Evolutionary conservation across 2,888 invertebrate genomes (phyloP).

Genomic region (Agelastica alni): DNA sequence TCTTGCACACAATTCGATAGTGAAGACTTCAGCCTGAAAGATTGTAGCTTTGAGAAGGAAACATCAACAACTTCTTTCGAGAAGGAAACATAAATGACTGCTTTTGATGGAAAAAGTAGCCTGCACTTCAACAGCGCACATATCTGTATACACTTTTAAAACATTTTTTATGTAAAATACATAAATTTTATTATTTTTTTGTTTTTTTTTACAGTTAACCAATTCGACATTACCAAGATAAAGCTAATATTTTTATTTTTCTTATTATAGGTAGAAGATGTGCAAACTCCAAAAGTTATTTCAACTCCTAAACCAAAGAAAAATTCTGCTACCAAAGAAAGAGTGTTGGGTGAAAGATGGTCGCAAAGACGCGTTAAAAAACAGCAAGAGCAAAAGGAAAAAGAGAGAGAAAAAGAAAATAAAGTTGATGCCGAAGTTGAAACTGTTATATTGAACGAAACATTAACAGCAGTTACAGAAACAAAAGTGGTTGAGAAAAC

Average conservation of each 20-base stretch:
- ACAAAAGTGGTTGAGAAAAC: not conserved
- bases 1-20: too few species aligned
- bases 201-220: too few species aligned
- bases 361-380: slow-evolving; percentile 53
- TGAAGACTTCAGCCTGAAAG: too few species aligned
- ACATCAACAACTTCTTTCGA: too few species aligned
- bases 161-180: not conserved
- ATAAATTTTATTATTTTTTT: not conserved
- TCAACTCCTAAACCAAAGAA: slow-evolving; percentile 37
- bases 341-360: slow-evolving; percentile 52
- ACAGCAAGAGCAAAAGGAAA: slow-evolving; percentile 42
- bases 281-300: slow-evolving; percentile 27
- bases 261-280: slow-evolving; percentile 23
- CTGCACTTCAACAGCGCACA: too few species aligned
- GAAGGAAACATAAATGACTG: too few species aligned
- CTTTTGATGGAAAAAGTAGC: too few species aligned
- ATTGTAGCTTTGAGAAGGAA: too few species aligned
- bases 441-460: slow-evolving; percentile 16
- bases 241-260: too few species aligned
- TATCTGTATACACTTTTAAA: too few species aligned
- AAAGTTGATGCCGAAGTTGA: slow-evolving; percentile 19
- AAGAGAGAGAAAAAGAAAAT: slow-evolving; percentile 26
- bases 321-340: slow-evolving; percentile 40
- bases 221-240: too few species aligned
- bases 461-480: slow-evolving; percentile 5